phyloP scores from a whole-genome alignment of 2,888 invertebrate genomes.

The Amblyjoppa proteus region DNA sequence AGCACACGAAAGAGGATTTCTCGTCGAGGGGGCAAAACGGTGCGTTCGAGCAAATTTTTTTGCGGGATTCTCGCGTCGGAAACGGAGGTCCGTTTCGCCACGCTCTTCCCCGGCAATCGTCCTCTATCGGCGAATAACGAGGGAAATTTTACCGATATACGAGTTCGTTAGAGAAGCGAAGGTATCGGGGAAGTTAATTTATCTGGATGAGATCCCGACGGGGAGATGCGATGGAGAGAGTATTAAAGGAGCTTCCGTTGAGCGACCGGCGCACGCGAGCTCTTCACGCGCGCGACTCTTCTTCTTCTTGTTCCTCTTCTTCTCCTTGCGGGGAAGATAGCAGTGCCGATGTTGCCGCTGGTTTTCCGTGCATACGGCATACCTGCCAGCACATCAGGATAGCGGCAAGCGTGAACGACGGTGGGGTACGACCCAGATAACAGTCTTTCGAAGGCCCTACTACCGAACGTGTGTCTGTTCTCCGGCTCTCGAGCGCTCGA shows the following conservation, averaged over 20 bases:
- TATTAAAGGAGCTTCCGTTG: slow-evolving; percentile 12
- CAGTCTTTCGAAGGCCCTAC: slow-evolving; percentile 80
- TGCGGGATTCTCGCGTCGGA: no score
- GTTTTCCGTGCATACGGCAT: slow-evolving; percentile 68
- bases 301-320: slow-evolving; percentile 15
- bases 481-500: slow-evolving; percentile 39
- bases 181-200: background rate
- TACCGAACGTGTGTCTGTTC: slow-evolving; percentile 67
- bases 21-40: no score
- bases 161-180: slow-evolving; percentile 7
- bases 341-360: slow-evolving; percentile 24
- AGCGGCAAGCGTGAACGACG: slow-evolving; percentile 62
- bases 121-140: background rate
- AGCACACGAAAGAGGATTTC: background rate
- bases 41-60: background rate
- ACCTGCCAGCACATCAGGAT: slow-evolving; percentile 40
- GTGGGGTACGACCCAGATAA: slow-evolving; percentile 83
- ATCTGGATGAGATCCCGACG: slow-evolving; percentile 1
- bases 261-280: slow-evolving; percentile 14
- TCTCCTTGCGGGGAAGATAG: slow-evolving; percentile 39
- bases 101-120: background rate
- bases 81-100: background rate
- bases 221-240: background rate
- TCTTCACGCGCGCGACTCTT: slow-evolving; percentile 27
- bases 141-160: slow-evolving; percentile 5